phyloP scores from a whole-genome alignment of 1,140 invertebrate genomes.

The Ceratosolen solmsi region DNA sequence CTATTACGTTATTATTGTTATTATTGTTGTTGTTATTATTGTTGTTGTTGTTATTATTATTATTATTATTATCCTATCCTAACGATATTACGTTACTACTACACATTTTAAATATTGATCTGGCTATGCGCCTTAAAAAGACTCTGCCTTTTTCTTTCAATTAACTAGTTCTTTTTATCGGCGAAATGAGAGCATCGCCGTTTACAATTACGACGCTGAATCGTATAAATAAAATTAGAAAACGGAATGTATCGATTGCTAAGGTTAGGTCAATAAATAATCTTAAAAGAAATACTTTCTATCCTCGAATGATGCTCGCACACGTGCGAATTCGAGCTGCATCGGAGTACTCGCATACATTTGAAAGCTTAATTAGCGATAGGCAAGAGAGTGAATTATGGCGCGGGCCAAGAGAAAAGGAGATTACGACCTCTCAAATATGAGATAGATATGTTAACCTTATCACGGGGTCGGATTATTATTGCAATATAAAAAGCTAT shows the following conservation, averaged over 20 bases:
- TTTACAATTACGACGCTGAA: background rate
- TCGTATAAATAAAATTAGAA: background rate
- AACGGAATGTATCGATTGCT: background rate
- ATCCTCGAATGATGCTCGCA: background rate
- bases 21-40: too few relatives aligned
- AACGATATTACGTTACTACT: too few relatives aligned
- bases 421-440: background rate
- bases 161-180: background rate
- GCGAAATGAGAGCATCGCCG: background rate
- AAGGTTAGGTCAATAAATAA: background rate
- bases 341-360: background rate
- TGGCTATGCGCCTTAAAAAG: background rate
- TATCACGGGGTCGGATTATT: background rate
- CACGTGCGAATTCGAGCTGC: background rate
- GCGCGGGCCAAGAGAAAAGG: background rate
- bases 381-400: background rate
- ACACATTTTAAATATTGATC: background rate
- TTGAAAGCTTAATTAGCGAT: slow-evolving; percentile 11
- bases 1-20: too few relatives aligned
- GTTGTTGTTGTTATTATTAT: too few relatives aligned
- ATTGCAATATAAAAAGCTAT: background rate
- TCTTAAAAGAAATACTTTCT: background rate
- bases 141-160: background rate
- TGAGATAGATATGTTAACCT: background rate
- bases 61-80: too few relatives aligned